A percentile compares a stretch with the other conserved stretches of the same genome.
Conservation (phyloP, 2,113 vertebrate species). For the Benitochromis conjunctus region DNA sequence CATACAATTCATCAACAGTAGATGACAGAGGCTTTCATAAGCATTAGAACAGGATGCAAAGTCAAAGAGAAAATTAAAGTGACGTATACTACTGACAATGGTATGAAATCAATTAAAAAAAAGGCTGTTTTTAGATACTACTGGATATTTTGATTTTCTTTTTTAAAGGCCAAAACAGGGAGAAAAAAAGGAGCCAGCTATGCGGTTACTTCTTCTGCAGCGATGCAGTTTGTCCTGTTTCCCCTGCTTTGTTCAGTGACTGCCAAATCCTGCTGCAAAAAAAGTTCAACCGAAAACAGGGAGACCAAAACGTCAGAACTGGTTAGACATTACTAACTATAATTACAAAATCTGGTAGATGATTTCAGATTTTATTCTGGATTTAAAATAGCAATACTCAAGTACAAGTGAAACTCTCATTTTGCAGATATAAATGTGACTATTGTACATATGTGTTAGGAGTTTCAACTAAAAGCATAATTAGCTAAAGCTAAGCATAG, state of each 20-base stretch:
- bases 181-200: fast-evolving
- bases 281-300: fast-evolving
- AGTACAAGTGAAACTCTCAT: neutral
- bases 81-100: neutral
- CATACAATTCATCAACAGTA: neutral
- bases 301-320: neutral
- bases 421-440: neutral
- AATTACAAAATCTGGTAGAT: neutral
- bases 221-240: neutral
- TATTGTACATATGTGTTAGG: no score
- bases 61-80: neutral
- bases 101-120: neutral
- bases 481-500: neutral
- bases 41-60: neutral
- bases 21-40: neutral
- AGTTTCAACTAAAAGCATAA: neutral
- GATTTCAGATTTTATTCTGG: fast-evolving
- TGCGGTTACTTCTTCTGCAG: neutral
- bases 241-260: neutral
- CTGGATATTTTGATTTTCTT: fast-evolving
- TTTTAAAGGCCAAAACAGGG: neutral
- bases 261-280: neutral
- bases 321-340: neutral
- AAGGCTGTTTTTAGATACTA: neutral
- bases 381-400: neutral